Base-by-base conservation (phyloP, 2,888 invertebrate species). In the Blomia tropicalis region DNA sequence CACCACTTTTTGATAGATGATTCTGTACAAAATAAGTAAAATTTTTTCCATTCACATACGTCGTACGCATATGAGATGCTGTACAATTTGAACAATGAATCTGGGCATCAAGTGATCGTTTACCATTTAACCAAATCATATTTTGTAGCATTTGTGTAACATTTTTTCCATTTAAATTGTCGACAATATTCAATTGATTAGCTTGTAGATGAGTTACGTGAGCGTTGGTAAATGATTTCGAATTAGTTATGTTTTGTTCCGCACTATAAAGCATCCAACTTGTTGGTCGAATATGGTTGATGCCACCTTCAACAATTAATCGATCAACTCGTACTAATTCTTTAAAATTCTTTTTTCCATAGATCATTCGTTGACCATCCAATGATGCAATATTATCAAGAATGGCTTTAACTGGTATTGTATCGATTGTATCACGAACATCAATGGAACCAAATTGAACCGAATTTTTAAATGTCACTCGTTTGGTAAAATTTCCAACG, bases 51-150 rank as follows among this genome's bases (percentile, higher is more conserved):
- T 56, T 56, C 19, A 56, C 4, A 36, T n/a, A 31, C 2, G 2
- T 31, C 14, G 56, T 36, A 2, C 29, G 19, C 17, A 56, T 36
- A 23, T 31, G 14, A 3, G 36, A 2, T 19, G 56, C 29, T 30
- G 56, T 29, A 36, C 56, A 56, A 36, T 56, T 56, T 19, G 19
- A 14, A 22, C 56, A 56, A 25, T 56, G 36, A 23, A 56, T 7
- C 17, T 19, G 11, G 14, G 29, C 56, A 30, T 56, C 23, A 14
- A 56, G 14, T 29, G 11, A 11, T n/a, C 14, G 2, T 14, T 14
- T 27, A n/a, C n/a, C n/a, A n/a, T 36, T 31, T 5, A 56, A 36
- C 56, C 25, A 27, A 3, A 56, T 14, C n/a, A 56, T 19, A 31
- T 56, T 31, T 2, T 23, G 14, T 2, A n/a, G 25, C 19, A 19